Conservation (phyloP, 2,113 vertebrate genomes). For the Lophura nycthemera region DNA sequence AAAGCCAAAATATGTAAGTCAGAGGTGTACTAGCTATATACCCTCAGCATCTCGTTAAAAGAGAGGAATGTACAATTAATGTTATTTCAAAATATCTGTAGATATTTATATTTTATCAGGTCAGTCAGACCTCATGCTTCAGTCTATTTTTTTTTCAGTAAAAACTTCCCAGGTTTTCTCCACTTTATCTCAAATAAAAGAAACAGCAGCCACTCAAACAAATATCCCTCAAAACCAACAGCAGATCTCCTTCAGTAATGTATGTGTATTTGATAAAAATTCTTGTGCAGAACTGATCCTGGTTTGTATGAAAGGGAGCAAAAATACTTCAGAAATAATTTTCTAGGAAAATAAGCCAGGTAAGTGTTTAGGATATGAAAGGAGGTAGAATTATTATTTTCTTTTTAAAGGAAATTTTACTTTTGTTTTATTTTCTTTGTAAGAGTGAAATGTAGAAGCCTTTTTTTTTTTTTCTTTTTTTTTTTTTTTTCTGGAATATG, state of each 20-base stretch:
- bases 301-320: neutral
- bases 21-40: neutral
- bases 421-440: neutral
- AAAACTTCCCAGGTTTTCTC: neutral
- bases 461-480: neutral
- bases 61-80: neutral
- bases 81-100: neutral
- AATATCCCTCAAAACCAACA: neutral
- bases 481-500: no score
- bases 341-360: neutral
- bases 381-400: neutral
- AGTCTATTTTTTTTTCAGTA: neutral
- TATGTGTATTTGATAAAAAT: neutral
- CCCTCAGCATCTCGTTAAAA: neutral
- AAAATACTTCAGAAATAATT: neutral
- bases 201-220: neutral
- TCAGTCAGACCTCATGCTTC: neutral
- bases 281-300: neutral
- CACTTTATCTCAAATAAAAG: neutral
- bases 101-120: neutral
- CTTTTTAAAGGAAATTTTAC: neutral
- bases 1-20: constrained; percentile 42
- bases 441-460: accelerated
- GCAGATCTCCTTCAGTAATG: neutral
- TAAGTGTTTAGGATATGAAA: neutral